A percentile compares a stretch with the other conserved stretches of the same genome.
Conservation (phyloP, 2,888 invertebrate genomes). For the Subacronicta megacephala region DNA sequence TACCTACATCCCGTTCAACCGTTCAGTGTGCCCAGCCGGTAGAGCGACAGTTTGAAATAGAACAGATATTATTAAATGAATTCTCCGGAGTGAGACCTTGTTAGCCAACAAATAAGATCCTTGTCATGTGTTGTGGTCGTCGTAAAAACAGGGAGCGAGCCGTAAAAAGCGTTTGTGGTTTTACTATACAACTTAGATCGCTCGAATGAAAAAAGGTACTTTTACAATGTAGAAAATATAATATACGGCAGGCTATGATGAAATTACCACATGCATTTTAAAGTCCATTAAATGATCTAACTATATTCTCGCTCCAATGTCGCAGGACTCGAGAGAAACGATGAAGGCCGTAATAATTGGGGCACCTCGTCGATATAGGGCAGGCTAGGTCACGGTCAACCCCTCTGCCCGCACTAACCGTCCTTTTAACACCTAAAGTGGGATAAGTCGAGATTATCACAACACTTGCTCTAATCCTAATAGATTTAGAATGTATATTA, state of each 20-base stretch:
- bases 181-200: slow-evolving; percentile 54
- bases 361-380: slow-evolving; percentile 78
- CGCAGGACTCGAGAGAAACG: slow-evolving; percentile 69
- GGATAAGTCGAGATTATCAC: slow-evolving; percentile 27
- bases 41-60: slow-evolving; percentile 17
- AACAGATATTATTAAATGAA: slow-evolving; percentile 25
- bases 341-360: slow-evolving; percentile 82
- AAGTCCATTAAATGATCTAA: slow-evolving; percentile 30
- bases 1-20: no score
- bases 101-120: slow-evolving; percentile 55
- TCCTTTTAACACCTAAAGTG: slow-evolving; percentile 37
- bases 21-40: not conserved
- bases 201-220: no score
- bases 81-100: slow-evolving; percentile 41
- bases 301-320: slow-evolving; percentile 59
- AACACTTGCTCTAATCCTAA: slow-evolving; percentile 25
- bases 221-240: no score
- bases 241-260: not conserved
- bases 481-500: slow-evolving; percentile 9
- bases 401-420: slow-evolving; percentile 47
- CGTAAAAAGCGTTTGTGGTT: slow-evolving; percentile 55
- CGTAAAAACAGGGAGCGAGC: slow-evolving; percentile 59
- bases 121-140: slow-evolving; percentile 53
- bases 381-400: slow-evolving; percentile 81
- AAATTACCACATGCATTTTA: slow-evolving; percentile 10